Evolutionary conservation across 1,140 invertebrate species (phyloP), one percentile per base, ranked within the genome.

Genomic region (Pseudomyrmex sp.): DNA sequence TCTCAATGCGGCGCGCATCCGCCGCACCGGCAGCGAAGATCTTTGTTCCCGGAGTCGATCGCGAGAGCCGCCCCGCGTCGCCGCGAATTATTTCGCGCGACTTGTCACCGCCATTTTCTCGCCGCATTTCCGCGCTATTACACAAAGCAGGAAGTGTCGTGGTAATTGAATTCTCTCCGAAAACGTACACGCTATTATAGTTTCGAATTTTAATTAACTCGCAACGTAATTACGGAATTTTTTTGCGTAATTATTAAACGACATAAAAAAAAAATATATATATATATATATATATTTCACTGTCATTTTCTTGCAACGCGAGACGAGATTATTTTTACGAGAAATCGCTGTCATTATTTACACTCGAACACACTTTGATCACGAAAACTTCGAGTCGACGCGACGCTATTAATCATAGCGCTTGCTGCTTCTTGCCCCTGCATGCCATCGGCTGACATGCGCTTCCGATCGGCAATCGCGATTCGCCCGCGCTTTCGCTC

Each of bases 391-490:
- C n/a, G 66, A 70, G 54, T 59, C 44, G 66, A 72, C 65, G 63
- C 65, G 76, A 23, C 44, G 66, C 76, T 72, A 80, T 80, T 80
- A 80, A 80, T 80, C 76, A 80, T 69, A 23, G 54, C 23, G 35
- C 44, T 70, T 20, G 44, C 65, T 59, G 56, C 76, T 80, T 59
- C 66, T 80, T 72, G 56, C 12, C 0, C 35, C 63, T 35, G 69
- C 61, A 54, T 86, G 83, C 68, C 82, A 86, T 76, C 56, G 59
- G 18, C n/a, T 23, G 46, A 13, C 13, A 20, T 44, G 50, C 68
- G 69, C 72, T 86, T 73, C 61, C 77, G 69, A 82, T 86, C 72
- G 50, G 54, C 54, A 70, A 86, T 74, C 69, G 77, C 63, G 84
- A 82, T 86, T 82, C 59, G 66, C 50, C 58, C 18, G 26, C 77